These are phyloP conservation scores for Euwallacea similis DNA, from an alignment of 1,140 invertebrate species.

Conservation along the genomic window DNA sequence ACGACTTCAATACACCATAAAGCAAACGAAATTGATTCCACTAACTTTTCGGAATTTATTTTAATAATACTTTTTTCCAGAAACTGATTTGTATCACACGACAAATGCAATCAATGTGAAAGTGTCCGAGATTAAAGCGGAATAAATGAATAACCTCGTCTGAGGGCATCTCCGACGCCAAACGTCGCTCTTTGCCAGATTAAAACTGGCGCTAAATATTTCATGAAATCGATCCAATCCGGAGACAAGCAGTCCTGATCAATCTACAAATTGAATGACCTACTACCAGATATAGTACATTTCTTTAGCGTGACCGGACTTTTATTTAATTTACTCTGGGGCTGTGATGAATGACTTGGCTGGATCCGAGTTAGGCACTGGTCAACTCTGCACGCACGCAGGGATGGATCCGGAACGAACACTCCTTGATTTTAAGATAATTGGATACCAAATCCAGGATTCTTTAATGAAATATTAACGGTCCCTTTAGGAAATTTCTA, in stretches of 20 bases:
- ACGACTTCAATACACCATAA: slow-evolving; percentile 8
- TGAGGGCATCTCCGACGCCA: neutral
- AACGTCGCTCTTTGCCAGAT: slow-evolving; percentile 19
- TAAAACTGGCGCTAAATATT: slow-evolving; percentile 24
- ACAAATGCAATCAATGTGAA: too few relatives aligned
- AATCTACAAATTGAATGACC: slow-evolving; percentile 31
- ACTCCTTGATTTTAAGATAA: slow-evolving; percentile 10
- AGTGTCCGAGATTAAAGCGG: too few relatives aligned
- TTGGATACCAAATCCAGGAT: neutral
- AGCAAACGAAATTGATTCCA: slow-evolving; percentile 7
- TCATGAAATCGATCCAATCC: slow-evolving; percentile 18
- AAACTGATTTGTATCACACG: too few relatives aligned
- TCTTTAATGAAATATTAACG: too few relatives aligned
- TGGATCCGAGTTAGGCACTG: neutral
- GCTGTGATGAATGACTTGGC: slow-evolving; percentile 21
- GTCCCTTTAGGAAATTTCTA: too few relatives aligned
- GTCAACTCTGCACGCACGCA: slow-evolving; percentile 8
- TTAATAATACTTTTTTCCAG: too few relatives aligned
- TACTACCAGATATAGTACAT: slow-evolving; percentile 25
- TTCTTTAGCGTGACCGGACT: slow-evolving; percentile 29
- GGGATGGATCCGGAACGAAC: neutral
- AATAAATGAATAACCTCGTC: neutral
- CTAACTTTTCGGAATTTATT: too few relatives aligned
- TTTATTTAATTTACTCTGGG: slow-evolving; percentile 24
- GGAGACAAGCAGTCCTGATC: slow-evolving; percentile 27